Evolutionary conservation across 2,113 vertebrate species (phyloP).

Genomic region (Balaeniceps rex): DNA sequence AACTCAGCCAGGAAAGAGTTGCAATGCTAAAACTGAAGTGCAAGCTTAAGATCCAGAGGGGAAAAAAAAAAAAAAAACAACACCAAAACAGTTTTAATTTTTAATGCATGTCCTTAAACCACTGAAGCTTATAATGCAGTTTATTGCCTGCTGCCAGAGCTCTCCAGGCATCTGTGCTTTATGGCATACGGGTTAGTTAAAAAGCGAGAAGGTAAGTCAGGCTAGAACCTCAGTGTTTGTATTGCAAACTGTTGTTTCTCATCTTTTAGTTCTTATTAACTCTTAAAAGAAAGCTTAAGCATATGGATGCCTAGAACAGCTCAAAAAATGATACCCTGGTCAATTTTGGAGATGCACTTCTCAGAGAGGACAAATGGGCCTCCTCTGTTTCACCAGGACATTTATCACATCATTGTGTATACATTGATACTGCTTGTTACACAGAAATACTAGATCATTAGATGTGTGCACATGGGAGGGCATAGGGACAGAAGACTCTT

Average conservation of each 20-base stretch:
- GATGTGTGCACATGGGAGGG: neutral
- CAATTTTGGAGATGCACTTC: neutral
- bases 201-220: neutral
- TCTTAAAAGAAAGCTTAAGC: neutral
- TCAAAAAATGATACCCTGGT: neutral
- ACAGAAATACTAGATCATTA: neutral
- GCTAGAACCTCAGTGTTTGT: neutral
- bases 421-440: neutral
- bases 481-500: neutral
- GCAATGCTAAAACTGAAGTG: neutral
- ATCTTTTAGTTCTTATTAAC: neutral
- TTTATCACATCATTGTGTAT: neutral
- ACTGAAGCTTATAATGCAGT: neutral
- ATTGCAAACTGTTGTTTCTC: neutral
- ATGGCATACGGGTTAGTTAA: neutral
- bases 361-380: neutral
- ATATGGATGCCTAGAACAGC: neutral
- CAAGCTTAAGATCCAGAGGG: neutral
- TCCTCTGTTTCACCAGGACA: neutral
- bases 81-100: neutral
- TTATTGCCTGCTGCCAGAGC: neutral
- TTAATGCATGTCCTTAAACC: neutral
- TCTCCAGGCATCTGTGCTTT: neutral
- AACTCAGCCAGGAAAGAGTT: neutral
- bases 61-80: neutral